Base-by-base conservation (phyloP, 2,797 vertebrate genomes). In the Sparus aurata region DNA sequence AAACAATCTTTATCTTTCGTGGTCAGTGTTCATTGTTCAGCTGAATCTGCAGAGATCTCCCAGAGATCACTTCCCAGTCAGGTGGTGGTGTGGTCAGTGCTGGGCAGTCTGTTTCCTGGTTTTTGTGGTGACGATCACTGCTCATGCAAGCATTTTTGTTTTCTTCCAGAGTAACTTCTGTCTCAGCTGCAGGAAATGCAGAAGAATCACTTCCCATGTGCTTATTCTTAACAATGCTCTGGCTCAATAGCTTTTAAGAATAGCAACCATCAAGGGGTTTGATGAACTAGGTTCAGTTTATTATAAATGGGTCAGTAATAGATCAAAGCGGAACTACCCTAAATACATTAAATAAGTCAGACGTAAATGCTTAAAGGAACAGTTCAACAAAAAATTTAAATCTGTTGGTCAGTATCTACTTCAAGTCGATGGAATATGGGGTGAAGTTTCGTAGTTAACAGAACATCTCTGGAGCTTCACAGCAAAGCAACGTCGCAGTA, bases 101-200 rank as follows among this genome's bases (percentile, higher is more conserved):
- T 25, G 46, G 30, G 15, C 46, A 60, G 73, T 76, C 82, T 77
- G 76, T 69, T 92, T 92, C 88, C 87, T 89, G 68, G 65, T 85
- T 87, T 91, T 73, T 86, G 85, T 87, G 89, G 84, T 70, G 23
- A 60, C 69, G 57, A 2, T 18, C 0, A 46, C 30, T 90, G 86
- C 82, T 71, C 63, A 89, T 78, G 83, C 64, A 89, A 90, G 90
- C 85, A 86, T 53, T 88, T 89, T 54, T 76, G 66, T 38, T 34
- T 20, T 25, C 18, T 27, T 11, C 18, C 17, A 1, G 11, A 65
- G 20, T 53, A 64, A 79, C 25, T 17, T 74, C 38, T 69, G 11
- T 75, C 62, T 73, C 30, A 69, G 53, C 59, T 75, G 20, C 53
- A 50, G 68, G 61, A 84, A 58, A 65, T 64, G 12, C 22, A 18